A percentile compares a stretch with the other conserved stretches of the same genome.
These are phyloP conservation scores for Rhyacichthys aspro DNA, from an alignment of 2,797 vertebrate species.

Conservation along the genomic window DNA sequence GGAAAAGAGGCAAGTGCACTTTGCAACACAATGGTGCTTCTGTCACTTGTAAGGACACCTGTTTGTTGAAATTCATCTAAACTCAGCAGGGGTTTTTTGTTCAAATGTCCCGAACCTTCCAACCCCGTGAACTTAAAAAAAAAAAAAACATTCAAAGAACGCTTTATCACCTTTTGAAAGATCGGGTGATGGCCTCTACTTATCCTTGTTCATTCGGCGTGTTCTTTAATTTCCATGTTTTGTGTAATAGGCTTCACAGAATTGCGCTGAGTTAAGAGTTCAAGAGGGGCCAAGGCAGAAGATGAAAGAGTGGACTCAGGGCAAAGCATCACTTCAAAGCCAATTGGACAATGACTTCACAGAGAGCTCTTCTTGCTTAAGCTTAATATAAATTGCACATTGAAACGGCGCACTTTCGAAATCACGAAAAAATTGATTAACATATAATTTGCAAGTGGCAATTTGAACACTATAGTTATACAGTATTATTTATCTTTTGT, in stretches of 20 bases:
- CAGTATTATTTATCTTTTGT: too few relatives aligned
- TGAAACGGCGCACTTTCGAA: not conserved
- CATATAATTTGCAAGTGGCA: not conserved
- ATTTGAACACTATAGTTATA: not conserved
- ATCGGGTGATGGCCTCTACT: conserved; percentile 24
- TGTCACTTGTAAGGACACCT: conserved; percentile 33
- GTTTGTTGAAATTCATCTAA: conserved; percentile 31
- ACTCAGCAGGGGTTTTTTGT: conserved; percentile 28
- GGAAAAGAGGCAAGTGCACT: conserved; percentile 16
- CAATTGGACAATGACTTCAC: conserved; percentile 24
- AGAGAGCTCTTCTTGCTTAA: conserved; percentile 2
- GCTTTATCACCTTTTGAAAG: conserved; percentile 4
- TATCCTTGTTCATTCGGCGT: conserved; percentile 19
- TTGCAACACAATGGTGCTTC: conserved; percentile 13
- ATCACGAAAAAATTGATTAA: not conserved
- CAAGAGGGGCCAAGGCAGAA: conserved; percentile 32
- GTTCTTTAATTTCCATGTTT: conserved; percentile 30
- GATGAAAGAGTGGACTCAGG: conserved; percentile 50
- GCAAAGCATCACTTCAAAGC: conserved; percentile 47
- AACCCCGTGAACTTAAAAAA: not conserved
- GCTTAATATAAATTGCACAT: not conserved
- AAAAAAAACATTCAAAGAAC: too few relatives aligned
- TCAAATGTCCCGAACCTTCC: not conserved
- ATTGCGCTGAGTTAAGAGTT: conserved; percentile 34
- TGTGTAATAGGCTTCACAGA: not conserved